phyloP scores from a whole-genome alignment of 2,797 vertebrate species.

The Sebastes aleutianus region DNA sequence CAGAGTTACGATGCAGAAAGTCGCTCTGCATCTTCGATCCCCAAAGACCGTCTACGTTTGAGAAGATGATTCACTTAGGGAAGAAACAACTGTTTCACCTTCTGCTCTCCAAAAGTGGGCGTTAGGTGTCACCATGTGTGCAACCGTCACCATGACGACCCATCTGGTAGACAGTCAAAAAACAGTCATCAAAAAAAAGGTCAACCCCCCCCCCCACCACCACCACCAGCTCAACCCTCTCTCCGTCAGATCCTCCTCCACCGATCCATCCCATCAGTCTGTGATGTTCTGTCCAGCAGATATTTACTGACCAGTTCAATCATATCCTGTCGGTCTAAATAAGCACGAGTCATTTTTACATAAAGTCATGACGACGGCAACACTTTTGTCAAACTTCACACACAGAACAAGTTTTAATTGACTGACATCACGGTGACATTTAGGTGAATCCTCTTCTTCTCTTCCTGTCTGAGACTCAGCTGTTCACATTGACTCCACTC shows the following conservation, averaged over 20 bases:
- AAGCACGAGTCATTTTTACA: too few relatives aligned
- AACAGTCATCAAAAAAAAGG: constrained; percentile 29
- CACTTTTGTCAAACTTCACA: too few relatives aligned
- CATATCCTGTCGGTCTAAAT: too few relatives aligned
- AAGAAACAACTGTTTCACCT: not conserved
- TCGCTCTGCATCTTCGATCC: too few relatives aligned
- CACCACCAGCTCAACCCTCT: too few relatives aligned
- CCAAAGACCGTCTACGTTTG: not conserved
- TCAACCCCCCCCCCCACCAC: not conserved
- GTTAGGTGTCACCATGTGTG: not conserved
- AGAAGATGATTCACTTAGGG: not conserved
- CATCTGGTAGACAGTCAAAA: constrained; percentile 35
- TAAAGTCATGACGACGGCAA: too few relatives aligned
- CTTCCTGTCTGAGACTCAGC: too few relatives aligned
- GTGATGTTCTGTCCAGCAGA: not conserved
- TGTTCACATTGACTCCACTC: too few relatives aligned
- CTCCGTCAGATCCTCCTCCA: not conserved
- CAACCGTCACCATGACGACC: constrained; percentile 15
- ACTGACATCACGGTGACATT: too few relatives aligned
- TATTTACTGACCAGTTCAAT: too few relatives aligned
- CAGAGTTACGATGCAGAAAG: not conserved
- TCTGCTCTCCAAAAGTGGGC: not conserved
- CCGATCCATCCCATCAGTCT: not conserved
- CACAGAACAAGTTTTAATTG: too few relatives aligned
- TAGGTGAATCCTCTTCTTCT: too few relatives aligned